phyloP scores from a whole-genome alignment of 2,797 vertebrate species.

The Anisognathus igniventris region DNA sequence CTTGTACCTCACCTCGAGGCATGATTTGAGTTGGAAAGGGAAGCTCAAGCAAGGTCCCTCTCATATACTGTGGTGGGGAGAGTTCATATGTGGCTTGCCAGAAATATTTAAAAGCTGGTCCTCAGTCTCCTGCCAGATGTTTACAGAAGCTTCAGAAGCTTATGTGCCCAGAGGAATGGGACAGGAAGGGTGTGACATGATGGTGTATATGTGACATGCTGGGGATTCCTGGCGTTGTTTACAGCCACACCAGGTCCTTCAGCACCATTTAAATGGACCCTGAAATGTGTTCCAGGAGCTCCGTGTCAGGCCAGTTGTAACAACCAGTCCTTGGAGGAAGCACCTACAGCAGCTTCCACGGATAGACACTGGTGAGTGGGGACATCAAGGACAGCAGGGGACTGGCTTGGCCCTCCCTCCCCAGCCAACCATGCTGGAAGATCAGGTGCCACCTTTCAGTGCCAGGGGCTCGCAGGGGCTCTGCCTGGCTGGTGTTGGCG shows the following conservation, averaged over 20 bases:
- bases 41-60: neutral
- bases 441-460: slow-evolving; percentile 78
- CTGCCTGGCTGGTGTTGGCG: slow-evolving; percentile 68
- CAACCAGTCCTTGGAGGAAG: neutral
- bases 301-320: rapidly evolving
- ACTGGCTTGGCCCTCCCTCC: neutral
- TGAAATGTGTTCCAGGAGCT: neutral
- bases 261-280: neutral
- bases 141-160: neutral
- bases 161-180: neutral
- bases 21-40: neutral
- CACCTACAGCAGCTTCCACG: neutral
- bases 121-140: neutral
- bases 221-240: neutral
- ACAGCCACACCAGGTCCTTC: neutral
- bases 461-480: slow-evolving; percentile 74
- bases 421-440: neutral
- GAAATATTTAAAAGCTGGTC: neutral
- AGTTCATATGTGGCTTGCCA: neutral
- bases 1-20: neutral
- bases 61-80: neutral
- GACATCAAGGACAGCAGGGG: neutral
- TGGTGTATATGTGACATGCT: neutral
- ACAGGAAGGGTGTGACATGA: neutral
- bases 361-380: neutral